phyloP scores from a whole-genome alignment of 2,113 vertebrate species.

The Mastomys coucha region DNA sequence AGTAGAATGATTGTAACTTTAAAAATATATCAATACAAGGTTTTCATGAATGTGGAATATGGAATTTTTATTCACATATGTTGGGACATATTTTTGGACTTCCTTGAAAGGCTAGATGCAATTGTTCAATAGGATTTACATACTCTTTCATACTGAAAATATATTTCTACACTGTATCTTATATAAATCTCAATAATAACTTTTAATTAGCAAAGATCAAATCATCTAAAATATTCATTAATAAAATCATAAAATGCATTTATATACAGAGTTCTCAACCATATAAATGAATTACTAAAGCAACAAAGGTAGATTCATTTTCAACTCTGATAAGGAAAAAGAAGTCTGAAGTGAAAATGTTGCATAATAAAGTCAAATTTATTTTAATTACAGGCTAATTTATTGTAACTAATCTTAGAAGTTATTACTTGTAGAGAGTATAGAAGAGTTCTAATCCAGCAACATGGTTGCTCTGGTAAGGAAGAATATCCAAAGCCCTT shows the following conservation, averaged over 20 bases:
- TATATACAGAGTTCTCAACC: background rate
- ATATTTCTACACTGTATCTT: background rate
- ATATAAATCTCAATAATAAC: background rate
- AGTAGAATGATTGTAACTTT: background rate
- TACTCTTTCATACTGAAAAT: background rate
- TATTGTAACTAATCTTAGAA: fast-evolving
- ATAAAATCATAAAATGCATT: background rate
- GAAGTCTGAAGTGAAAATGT: background rate
- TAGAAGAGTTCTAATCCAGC: too few species aligned
- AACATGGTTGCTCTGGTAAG: too few species aligned
- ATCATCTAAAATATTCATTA: background rate
- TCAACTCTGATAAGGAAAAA: background rate
- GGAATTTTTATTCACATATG: background rate
- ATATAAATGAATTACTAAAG: background rate
- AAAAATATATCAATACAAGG: background rate
- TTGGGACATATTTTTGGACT: background rate
- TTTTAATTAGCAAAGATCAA: background rate
- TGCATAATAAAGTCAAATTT: background rate
- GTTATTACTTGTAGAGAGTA: fast-evolving
- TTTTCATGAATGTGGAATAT: background rate
- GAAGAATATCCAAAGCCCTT: too few species aligned
- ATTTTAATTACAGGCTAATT: background rate
- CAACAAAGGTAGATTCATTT: background rate
- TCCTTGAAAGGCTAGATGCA: background rate
- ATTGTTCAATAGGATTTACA: background rate